Base-by-base conservation (phyloP, 2,113 vertebrate species). In the Oncorhynchus kisutch region DNA sequence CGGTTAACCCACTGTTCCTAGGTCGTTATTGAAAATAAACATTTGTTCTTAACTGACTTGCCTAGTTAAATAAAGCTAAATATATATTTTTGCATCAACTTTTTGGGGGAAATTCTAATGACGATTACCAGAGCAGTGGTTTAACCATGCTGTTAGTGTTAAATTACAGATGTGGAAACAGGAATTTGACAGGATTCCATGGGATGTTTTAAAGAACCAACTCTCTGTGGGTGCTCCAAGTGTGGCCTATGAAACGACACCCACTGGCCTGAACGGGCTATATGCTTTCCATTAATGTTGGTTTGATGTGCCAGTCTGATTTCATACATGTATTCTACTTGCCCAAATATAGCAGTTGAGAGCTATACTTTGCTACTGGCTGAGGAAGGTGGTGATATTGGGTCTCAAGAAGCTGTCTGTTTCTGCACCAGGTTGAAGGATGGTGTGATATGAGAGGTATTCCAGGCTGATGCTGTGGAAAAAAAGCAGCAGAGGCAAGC, bases 181-280 rank as follows among this genome's bases (percentile, higher is more conserved):
- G 70, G 75, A 74, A 72, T 80, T 84, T 80, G 81, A 82, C 75
- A 59, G 79, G 77, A 80, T 75, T 87, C 73, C 78, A 85, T 75
- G 76, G 70, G 78, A 76, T 76, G 11, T 74, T 81, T 82, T 73
- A 86, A 80, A 70, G 73, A 71, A 73, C 79, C 80, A 82, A 59
- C 69, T 76, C 73, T 73, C 77, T 70, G 71, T 69, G 75, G 72
- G 57, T 18, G 73, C 75, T 64, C 73, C 45, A 84, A 75, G 70
- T 78, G 77, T 67, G 70, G 72, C 72, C 75, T 73, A 72, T 77
- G 76, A 82, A 65, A 67, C 57, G 57, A 82, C 22, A 67, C 64
- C 68, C 64, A 51, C 57, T 71, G 78, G 60, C 75, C 72, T 75
- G 39, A 76, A 82, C n/a, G 68, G 60, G 67, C 68, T 77, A 62